Evolutionary conservation across 2,888 invertebrate genomes (phyloP).

Genomic region (Sphaerophoria taeniata): DNA sequence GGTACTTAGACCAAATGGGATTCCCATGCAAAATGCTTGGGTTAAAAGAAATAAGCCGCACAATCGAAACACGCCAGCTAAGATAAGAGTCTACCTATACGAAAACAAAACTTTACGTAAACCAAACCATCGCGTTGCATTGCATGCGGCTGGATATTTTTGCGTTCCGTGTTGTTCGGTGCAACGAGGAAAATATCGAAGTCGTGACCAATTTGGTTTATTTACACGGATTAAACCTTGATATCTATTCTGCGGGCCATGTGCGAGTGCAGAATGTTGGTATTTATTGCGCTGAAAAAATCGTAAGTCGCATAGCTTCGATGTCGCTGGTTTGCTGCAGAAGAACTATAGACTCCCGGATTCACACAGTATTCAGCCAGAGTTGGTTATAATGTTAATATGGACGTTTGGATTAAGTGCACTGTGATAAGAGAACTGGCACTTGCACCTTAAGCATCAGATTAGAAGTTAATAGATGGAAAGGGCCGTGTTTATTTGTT

Average conservation of each 20-base stretch:
- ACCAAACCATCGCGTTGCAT: too few relatives aligned
- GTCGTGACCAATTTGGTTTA: conserved; percentile 83
- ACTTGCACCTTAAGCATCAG: too few relatives aligned
- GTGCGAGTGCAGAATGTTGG: conserved; percentile 71
- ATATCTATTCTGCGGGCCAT: conserved; percentile 62
- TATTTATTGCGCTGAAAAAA: conserved; percentile 69
- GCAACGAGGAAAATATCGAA: conserved; percentile 78
- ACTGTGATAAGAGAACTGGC: too few relatives aligned
- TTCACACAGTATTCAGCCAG: conserved; percentile 13
- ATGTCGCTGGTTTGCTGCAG: background rate
- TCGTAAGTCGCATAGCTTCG: background rate
- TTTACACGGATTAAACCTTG: conserved; percentile 82
- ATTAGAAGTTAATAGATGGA: conserved; percentile 30
- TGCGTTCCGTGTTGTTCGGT: conserved; percentile 64
- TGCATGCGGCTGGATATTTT: too few relatives aligned
- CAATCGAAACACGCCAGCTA: background rate
- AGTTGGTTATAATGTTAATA: conserved; percentile 55
- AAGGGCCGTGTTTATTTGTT: conserved; percentile 45
- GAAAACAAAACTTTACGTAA: conserved; percentile 1
- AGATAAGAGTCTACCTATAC: background rate
- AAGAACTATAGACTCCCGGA: conserved; percentile 28
- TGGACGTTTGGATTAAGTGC: conserved; percentile 58
- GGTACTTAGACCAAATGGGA: conserved; percentile 40
- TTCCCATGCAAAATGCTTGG: conserved; percentile 47
- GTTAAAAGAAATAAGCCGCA: conserved; percentile 26